These are phyloP conservation scores for Drosophila longiperda DNA, from an alignment of 2,888 invertebrate genomes.

Conservation along the genomic window DNA sequence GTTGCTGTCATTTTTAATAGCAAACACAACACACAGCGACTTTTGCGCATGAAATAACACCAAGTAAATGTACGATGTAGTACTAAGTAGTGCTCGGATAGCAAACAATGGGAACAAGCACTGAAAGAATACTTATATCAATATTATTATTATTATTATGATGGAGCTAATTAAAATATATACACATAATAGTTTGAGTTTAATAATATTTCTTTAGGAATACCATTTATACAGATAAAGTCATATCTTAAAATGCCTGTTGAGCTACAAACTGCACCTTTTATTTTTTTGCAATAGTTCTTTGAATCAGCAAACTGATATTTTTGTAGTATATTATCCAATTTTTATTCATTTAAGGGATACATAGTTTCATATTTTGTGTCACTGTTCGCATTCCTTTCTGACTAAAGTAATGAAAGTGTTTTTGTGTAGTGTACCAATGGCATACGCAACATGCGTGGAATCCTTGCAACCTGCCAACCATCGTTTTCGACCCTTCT, in stretches of 20 bases:
- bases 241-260: neutral
- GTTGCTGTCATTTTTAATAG: conserved; percentile 78
- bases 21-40: conserved; percentile 81
- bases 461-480: conserved; percentile 36
- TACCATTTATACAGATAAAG: neutral
- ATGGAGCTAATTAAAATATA: neutral
- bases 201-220: neutral
- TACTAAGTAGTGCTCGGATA: conserved; percentile 71
- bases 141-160: neutral
- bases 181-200: neutral
- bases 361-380: neutral
- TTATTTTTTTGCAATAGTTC: neutral
- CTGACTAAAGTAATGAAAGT: conserved; percentile 72
- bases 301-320: neutral
- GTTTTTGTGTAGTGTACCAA: conserved; percentile 73
- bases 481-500: conserved; percentile 2
- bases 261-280: neutral
- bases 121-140: too few relatives aligned
- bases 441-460: conserved; percentile 78
- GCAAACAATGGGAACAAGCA: conserved; percentile 49
- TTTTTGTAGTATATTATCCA: neutral
- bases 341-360: neutral
- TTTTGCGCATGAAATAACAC: conserved; percentile 81
- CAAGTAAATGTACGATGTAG: conserved; percentile 68
- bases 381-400: conserved; percentile 44